Evolutionary conservation across 35 echinoderm and acorn worm species (phyloP).

Genomic region (Ophioderma brevispina): DNA sequence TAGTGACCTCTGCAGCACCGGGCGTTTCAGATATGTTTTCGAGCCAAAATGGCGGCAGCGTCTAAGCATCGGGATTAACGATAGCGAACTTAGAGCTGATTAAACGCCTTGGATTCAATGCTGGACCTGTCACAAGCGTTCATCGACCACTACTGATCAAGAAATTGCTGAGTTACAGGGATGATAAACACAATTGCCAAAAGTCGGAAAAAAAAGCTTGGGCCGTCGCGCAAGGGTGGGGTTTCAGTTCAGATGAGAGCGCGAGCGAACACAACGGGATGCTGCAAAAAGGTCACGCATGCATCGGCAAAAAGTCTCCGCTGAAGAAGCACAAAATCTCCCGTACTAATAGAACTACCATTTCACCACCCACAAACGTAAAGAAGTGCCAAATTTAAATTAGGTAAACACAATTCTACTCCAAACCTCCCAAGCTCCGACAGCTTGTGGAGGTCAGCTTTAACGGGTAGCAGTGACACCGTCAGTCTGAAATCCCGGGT

Average conservation of each 20-base stretch:
- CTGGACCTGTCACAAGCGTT: conserved; percentile 22
- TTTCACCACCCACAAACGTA: not conserved
- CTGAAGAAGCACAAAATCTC: conserved; percentile 16
- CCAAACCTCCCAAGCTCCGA: not conserved
- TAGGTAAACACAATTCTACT: not conserved
- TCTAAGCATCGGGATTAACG: not conserved
- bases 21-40: not conserved
- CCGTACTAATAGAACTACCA: not conserved
- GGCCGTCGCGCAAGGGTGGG: not conserved
- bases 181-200: not conserved
- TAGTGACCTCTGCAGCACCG: conserved; percentile 32
- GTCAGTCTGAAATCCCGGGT: not conserved
- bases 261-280: conserved; percentile 9
- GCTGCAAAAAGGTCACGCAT: not conserved
- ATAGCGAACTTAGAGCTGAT: conserved; percentile 26
- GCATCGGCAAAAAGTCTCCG: conserved; percentile 14
- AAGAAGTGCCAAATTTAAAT: not conserved
- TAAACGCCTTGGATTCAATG: conserved; percentile 32
- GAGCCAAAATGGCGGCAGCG: conserved; percentile 21
- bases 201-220: not conserved
- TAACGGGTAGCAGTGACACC: not conserved
- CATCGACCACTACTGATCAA: conserved; percentile 12
- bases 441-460: not conserved
- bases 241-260: conserved; percentile 43
- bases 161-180: conserved; percentile 14